Conservation (phyloP, 2,888 invertebrate genomes). For the Dione vanillae region DNA sequence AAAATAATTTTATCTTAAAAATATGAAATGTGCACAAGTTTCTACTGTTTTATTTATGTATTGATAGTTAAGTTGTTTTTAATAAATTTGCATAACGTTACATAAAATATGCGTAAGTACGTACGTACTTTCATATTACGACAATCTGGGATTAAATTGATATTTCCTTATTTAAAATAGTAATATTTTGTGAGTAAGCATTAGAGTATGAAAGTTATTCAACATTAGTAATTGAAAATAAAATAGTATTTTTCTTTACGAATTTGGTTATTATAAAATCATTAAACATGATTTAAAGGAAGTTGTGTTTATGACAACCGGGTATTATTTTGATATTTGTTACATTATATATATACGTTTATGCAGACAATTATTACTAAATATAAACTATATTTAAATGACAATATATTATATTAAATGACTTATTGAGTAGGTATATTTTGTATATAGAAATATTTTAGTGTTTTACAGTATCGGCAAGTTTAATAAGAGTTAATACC, state of each 20-base stretch:
- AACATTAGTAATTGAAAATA: not conserved
- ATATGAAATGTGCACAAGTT: too few relatives aligned
- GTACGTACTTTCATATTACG: not conserved
- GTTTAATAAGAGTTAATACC: too few relatives aligned
- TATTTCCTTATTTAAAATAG: not conserved
- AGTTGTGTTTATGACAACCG: not conserved
- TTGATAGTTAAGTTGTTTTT: too few relatives aligned
- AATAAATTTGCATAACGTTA: not conserved
- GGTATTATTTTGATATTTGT: not conserved
- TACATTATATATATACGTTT: too few relatives aligned
- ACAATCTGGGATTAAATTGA: not conserved
- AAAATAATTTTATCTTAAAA: too few relatives aligned
- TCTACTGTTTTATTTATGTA: too few relatives aligned
- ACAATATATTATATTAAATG: too few relatives aligned
- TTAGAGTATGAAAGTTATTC: not conserved
- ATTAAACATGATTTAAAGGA: not conserved
- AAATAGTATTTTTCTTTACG: not conserved
- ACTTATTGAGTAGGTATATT: too few relatives aligned
- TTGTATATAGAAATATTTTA: too few relatives aligned
- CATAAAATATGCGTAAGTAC: not conserved
- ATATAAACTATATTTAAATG: too few relatives aligned
- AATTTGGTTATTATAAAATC: conserved; percentile 1
- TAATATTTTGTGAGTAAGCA: not conserved
- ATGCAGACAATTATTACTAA: too few relatives aligned
- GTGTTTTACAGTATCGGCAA: too few relatives aligned